These are phyloP conservation scores for Haplotaxodon microlepis DNA, from an alignment of 2,113 vertebrate species.

Conservation along the genomic window DNA sequence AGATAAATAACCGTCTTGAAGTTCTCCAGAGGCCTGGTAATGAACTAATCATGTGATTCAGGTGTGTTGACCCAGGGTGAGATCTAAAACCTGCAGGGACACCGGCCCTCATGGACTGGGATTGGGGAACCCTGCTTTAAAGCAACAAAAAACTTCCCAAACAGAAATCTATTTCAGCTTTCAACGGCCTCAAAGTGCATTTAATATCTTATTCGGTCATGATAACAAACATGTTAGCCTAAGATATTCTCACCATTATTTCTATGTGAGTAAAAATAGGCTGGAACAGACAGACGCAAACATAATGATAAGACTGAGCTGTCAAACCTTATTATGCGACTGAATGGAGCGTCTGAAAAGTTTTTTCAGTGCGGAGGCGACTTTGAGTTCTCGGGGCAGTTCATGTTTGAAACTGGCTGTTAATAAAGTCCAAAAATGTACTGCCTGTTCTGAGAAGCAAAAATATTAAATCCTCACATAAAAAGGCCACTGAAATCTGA, in stretches of 20 bases:
- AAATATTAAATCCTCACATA: not conserved
- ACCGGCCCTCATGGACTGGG: too few species aligned
- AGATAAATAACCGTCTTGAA: too few species aligned
- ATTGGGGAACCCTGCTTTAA: not conserved
- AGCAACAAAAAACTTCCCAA: not conserved
- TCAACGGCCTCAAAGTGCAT: not conserved
- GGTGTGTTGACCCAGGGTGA: too few species aligned
- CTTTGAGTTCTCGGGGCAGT: not conserved
- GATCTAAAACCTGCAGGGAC: too few species aligned
- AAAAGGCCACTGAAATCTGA: not conserved
- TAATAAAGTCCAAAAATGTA: not conserved
- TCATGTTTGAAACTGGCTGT: not conserved
- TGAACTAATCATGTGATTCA: too few species aligned
- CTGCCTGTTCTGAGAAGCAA: not conserved
- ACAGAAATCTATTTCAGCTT: not conserved
- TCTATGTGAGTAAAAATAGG: not conserved
- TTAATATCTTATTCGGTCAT: not conserved
- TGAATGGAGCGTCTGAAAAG: not conserved
- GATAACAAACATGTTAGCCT: not conserved
- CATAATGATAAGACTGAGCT: not conserved
- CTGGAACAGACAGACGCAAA: not conserved
- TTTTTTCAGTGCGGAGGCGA: not conserved
- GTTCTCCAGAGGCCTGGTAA: too few species aligned
- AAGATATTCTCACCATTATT: not conserved
- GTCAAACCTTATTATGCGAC: not conserved